Percentiles rank a stretch among this genome's conserved stretches.
Evolutionary conservation across 2,888 invertebrate species (phyloP).

Genomic region (Pelosia muscerda): DNA sequence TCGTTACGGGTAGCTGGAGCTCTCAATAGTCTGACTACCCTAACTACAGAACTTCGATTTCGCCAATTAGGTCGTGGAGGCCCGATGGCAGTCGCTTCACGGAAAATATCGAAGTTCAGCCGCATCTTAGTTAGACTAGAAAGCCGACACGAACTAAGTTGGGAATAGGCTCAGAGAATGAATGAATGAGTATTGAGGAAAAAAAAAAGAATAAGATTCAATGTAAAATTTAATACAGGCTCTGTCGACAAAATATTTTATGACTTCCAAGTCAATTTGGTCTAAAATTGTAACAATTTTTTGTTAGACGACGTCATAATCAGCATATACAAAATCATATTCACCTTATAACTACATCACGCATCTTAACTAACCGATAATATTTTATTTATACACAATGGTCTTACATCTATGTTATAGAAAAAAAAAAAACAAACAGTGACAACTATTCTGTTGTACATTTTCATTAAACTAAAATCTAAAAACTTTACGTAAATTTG

Average conservation of each 20-base stretch:
- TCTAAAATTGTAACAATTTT: slow-evolving; percentile 45
- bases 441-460: no score
- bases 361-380: slow-evolving; percentile 56
- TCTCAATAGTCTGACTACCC: no score
- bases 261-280: slow-evolving; percentile 55
- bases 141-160: no score
- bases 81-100: no score
- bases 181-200: slow-evolving; percentile 16
- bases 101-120: no score
- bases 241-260: slow-evolving; percentile 69
- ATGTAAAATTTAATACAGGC: slow-evolving; percentile 72
- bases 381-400: slow-evolving; percentile 42
- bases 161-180: no score
- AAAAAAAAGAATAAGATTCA: slow-evolving; percentile 44
- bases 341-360: slow-evolving; percentile 63
- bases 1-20: no score
- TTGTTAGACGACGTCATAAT: slow-evolving; percentile 51
- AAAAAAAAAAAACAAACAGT: slow-evolving; percentile 39
- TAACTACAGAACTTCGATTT: no score
- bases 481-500: no score
- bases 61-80: no score
- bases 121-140: no score
- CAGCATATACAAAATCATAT: slow-evolving; percentile 54
- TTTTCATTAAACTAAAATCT: no score
- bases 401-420: slow-evolving; percentile 46